phyloP scores from a whole-genome alignment of 2,888 invertebrate genomes.

The Drosophila aldrichi region DNA sequence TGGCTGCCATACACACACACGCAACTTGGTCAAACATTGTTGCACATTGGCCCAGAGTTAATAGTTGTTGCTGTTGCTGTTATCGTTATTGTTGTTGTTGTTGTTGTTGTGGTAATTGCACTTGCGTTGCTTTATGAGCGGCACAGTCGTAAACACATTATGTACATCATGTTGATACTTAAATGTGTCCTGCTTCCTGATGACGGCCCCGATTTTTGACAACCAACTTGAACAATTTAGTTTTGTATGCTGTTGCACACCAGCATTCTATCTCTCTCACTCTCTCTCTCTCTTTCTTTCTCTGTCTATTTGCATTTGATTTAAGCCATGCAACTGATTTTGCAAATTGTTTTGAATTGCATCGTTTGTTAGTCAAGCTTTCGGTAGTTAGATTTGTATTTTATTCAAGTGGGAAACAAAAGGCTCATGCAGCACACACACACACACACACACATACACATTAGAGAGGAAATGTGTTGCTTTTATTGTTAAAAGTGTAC shows the following conservation, averaged over 20 bases:
- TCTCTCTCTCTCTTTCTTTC: not conserved
- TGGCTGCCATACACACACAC: slow-evolving; percentile 18
- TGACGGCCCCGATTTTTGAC: slow-evolving; percentile 44
- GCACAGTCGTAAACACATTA: slow-evolving; percentile 70
- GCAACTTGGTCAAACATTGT: slow-evolving; percentile 56
- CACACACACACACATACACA: too few relatives aligned
- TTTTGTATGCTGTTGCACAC: not conserved
- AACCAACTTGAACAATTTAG: slow-evolving; percentile 18
- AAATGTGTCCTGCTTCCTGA: slow-evolving; percentile 52
- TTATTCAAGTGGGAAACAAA: slow-evolving; percentile 34
- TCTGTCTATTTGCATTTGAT: not conserved
- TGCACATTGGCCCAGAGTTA: slow-evolving; percentile 60
- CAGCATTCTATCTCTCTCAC: too few relatives aligned
- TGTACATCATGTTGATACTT: slow-evolving; percentile 73
- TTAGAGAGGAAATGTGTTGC: slow-evolving; percentile 34
- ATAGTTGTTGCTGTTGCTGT: slow-evolving; percentile 32
- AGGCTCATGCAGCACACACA: slow-evolving; percentile 17
- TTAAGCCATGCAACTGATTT: slow-evolving; percentile 15
- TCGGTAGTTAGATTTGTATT: slow-evolving; percentile 14
- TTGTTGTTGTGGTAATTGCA: slow-evolving; percentile 75
- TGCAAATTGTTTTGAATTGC: slow-evolving; percentile 35
- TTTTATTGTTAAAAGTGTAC: slow-evolving; percentile 50
- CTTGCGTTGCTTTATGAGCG: slow-evolving; percentile 72
- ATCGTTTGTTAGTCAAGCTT: slow-evolving; percentile 43
- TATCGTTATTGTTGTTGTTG: slow-evolving; percentile 32